phyloP scores from a whole-genome alignment of 2,113 vertebrate species.

The Boleophthalmus pectinirostris region DNA sequence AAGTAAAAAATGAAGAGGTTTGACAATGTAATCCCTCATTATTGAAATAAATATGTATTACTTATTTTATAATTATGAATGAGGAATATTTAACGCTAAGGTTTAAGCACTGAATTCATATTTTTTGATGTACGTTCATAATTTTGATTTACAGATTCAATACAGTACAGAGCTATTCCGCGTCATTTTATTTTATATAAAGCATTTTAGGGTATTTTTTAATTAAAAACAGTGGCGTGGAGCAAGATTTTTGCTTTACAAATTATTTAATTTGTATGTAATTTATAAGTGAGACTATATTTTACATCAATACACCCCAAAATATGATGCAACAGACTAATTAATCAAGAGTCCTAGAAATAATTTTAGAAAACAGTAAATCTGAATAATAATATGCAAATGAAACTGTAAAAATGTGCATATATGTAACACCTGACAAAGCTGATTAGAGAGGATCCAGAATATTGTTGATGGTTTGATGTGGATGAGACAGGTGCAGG shows the following conservation, averaged over 20 bases:
- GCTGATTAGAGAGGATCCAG: background rate
- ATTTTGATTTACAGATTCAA: background rate
- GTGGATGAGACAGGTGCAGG: conserved; percentile 39
- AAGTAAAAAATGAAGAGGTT: background rate
- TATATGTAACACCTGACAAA: background rate
- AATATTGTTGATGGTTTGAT: background rate
- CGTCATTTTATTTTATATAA: background rate
- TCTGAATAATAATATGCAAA: background rate
- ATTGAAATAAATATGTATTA: background rate
- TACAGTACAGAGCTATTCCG: background rate
- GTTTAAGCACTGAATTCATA: background rate
- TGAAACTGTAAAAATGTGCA: background rate
- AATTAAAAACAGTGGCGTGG: background rate
- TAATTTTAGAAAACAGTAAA: background rate
- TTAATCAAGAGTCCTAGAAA: background rate
- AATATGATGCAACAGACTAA: background rate
- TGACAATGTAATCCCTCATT: background rate
- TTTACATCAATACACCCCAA: background rate
- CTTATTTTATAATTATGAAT: background rate
- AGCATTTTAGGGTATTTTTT: background rate
- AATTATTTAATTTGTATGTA: background rate
- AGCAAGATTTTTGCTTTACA: background rate
- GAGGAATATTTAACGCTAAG: background rate
- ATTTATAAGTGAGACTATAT: background rate
- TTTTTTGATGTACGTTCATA: background rate